Conservation (phyloP, 37 sponge, comb jelly and placozoan genomes). For the Mnemiopsis leidyi region DNA sequence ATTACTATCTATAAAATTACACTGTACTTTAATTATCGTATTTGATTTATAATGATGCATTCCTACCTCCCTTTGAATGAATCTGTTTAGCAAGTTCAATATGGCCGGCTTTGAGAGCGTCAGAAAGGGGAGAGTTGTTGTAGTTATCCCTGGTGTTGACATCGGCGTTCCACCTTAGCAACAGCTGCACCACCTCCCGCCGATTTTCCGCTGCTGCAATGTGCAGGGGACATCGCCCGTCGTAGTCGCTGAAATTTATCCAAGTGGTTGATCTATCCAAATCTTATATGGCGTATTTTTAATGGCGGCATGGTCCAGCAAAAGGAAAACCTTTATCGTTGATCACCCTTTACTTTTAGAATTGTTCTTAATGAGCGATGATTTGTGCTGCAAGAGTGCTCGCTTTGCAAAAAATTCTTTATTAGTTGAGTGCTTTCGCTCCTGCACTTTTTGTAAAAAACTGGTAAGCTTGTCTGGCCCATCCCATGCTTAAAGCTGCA, state of each 20-base stretch:
- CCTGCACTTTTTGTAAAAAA: too few relatives aligned
- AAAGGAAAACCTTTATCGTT: too few relatives aligned
- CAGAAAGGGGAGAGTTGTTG: slow-evolving; percentile 29
- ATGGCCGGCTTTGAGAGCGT: slow-evolving; percentile 10
- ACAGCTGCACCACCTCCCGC: slow-evolving; percentile 52
- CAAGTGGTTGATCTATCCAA: too few relatives aligned
- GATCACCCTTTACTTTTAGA: too few relatives aligned
- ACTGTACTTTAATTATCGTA: neutral
- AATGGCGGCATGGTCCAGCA: too few relatives aligned
- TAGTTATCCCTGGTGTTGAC: slow-evolving; percentile 3
- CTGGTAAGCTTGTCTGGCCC: too few relatives aligned
- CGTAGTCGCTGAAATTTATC: slow-evolving; percentile 67
- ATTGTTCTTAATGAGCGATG: too few relatives aligned
- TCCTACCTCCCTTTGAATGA: neutral
- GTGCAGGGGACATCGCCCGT: slow-evolving; percentile 72
- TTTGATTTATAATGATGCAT: neutral
- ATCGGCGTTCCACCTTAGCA: slow-evolving; percentile 58
- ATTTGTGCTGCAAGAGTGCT: too few relatives aligned
- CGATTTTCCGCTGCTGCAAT: slow-evolving; percentile 71
- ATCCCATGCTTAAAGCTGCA: too few relatives aligned
- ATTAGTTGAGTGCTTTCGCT: too few relatives aligned
- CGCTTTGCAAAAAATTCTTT: too few relatives aligned
- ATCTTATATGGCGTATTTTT: too few relatives aligned
- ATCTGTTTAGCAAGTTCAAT: neutral
- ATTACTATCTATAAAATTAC: neutral